phyloP scores from a whole-genome alignment of 30 jellyfish, hydroid and myxozoan genomes.

The Cassiopea xamachana region DNA sequence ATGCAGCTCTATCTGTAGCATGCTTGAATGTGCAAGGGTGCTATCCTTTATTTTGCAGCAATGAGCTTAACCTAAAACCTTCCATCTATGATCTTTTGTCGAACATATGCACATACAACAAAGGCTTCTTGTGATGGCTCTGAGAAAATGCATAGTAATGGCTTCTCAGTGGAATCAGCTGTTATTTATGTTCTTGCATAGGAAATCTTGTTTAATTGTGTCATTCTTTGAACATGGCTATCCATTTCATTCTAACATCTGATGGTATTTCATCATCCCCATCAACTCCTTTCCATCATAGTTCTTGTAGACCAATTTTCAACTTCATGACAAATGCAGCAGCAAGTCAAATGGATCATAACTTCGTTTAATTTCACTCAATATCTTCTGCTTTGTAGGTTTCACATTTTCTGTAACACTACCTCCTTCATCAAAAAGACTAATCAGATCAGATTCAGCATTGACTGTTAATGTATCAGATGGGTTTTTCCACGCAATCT shows the following conservation, averaged over 20 bases:
- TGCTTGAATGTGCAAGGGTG: conserved; percentile 72
- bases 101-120: conserved; percentile 81
- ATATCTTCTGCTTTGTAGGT: conserved; percentile 66
- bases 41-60: conserved; percentile 75
- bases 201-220: conserved; percentile 53
- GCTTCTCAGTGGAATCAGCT: conserved; percentile 63
- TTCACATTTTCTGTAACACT: conserved; percentile 44
- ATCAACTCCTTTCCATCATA: conserved; percentile 61
- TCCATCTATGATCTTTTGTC: conserved; percentile 60
- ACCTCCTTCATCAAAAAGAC: conserved; percentile 60
- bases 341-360: conserved; percentile 71
- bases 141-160: conserved; percentile 49
- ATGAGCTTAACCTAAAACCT: conserved; percentile 33
- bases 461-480: conserved; percentile 71
- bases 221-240: conserved; percentile 70
- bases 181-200: conserved; percentile 53
- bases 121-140: conserved; percentile 78
- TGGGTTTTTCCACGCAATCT: conserved; percentile 56
- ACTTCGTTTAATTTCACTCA: conserved; percentile 56
- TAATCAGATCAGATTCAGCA: conserved; percentile 61
- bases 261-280: conserved; percentile 58
- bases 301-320: conserved; percentile 64
- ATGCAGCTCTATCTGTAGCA: conserved; percentile 72
- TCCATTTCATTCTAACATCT: conserved; percentile 30
- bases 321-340: conserved; percentile 71